Evolutionary conservation across 2,797 vertebrate species (phyloP).

Genomic region (Ceryle rudis): DNA sequence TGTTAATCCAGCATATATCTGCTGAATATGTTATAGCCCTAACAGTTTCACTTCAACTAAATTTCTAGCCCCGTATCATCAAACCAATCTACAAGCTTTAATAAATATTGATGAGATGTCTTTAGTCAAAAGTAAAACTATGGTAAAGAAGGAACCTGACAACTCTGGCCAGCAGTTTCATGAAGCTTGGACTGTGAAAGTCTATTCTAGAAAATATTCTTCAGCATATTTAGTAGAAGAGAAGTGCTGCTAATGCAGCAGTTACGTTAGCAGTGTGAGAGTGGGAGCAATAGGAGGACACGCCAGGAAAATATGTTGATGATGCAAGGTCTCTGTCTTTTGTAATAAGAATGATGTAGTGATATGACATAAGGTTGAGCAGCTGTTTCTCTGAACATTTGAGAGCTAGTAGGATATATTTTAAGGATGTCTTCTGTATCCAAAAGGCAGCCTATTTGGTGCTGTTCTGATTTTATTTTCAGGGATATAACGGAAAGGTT

Average conservation of each 20-base stretch:
- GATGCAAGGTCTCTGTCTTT: conserved; percentile 39
- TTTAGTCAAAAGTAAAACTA: background rate
- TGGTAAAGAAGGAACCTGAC: background rate
- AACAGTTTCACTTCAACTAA: background rate
- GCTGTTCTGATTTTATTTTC: conserved; percentile 29
- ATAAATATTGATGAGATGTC: background rate
- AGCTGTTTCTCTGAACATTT: conserved; percentile 28
- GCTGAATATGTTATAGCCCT: background rate
- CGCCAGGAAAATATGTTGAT: conserved; percentile 38
- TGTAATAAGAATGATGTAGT: background rate
- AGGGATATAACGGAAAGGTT: background rate
- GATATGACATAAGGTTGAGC: conserved; percentile 9
- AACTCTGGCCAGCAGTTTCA: background rate
- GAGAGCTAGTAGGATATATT: conserved; percentile 1
- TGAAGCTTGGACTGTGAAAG: background rate
- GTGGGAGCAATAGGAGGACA: background rate
- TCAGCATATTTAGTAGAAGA: conserved; percentile 7
- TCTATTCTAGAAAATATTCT: conserved; percentile 8
- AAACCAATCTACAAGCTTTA: background rate
- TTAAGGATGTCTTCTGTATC: conserved; percentile 13
- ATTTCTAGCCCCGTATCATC: background rate
- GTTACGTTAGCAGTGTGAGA: background rate
- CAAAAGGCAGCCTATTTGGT: conserved; percentile 5
- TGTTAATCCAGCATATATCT: background rate
- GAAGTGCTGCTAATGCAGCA: conserved; percentile 28